These are phyloP conservation scores for Guaruba guarouba DNA, from an alignment of 2,113 vertebrate species.

Conservation along the genomic window DNA sequence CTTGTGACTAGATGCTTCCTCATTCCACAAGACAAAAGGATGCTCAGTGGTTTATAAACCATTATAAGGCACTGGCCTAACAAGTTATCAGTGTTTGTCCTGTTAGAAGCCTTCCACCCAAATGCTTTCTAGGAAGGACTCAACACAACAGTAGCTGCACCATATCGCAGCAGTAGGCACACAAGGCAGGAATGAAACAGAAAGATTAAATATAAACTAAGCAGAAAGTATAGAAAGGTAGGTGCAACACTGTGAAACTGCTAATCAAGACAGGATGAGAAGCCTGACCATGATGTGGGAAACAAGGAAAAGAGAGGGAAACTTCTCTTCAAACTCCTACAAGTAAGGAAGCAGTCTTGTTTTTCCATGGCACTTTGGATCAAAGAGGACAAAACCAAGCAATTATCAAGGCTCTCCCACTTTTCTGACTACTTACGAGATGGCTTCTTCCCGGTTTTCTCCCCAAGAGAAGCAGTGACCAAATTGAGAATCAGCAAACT, in stretches of 20 bases:
- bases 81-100: background rate
- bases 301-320: background rate
- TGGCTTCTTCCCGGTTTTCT: slow-evolving; percentile 97
- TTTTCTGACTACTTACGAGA: slow-evolving; percentile 85
- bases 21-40: background rate
- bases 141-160: background rate
- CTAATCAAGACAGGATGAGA: background rate
- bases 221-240: background rate
- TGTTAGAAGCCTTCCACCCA: background rate
- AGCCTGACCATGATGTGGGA: background rate
- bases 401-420: background rate
- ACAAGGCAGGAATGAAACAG: background rate
- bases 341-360: background rate
- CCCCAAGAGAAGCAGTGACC: slow-evolving; percentile 99
- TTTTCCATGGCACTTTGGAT: background rate
- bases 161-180: background rate
- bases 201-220: background rate
- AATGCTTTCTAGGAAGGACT: background rate
- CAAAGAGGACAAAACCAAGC: background rate
- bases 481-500: slow-evolving; percentile 98
- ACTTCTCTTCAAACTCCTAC: background rate
- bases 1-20: background rate
- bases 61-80: background rate
- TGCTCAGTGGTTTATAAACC: background rate
- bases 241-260: background rate